These are phyloP conservation scores for Brachystomella parvula DNA, from an alignment of 1,140 invertebrate species.

Conservation along the genomic window DNA sequence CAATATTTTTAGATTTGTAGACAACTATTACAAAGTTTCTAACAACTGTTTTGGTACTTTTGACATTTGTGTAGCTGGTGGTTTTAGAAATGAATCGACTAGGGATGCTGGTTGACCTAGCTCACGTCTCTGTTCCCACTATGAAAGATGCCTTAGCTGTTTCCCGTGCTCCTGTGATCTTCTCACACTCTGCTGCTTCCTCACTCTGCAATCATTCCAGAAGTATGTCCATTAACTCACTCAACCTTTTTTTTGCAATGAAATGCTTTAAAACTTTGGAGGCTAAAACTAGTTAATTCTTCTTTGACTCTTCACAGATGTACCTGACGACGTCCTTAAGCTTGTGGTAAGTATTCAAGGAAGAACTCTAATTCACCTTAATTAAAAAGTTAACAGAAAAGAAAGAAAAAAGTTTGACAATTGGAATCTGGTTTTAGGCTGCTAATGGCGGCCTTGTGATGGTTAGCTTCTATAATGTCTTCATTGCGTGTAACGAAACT, in stretches of 20 bases:
- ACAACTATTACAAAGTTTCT: neutral
- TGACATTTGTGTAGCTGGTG: constrained; percentile 30
- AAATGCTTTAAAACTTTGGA: neutral
- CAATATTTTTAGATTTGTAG: neutral
- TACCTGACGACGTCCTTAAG: constrained; percentile 46
- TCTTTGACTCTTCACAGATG: constrained; percentile 38
- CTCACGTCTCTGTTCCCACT: constrained; percentile 46
- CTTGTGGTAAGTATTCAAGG: constrained; percentile 42
- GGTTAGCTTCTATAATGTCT: constrained; percentile 40
- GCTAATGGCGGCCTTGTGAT: constrained; percentile 39
- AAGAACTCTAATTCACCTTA: neutral
- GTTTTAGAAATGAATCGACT: constrained; percentile 39
- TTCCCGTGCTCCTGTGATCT: constrained; percentile 48
- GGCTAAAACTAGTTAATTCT: neutral
- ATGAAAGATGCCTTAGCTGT: constrained; percentile 45
- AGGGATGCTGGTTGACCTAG: constrained; percentile 50
- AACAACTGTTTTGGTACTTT: neutral
- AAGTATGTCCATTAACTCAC: neutral
- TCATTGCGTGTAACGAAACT: constrained; percentile 39
- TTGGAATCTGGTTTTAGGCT: constrained; percentile 23
- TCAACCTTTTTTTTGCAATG: neutral
- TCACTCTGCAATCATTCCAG: constrained; percentile 45
- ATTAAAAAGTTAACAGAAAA: neutral
- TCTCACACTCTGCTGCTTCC: constrained; percentile 49
- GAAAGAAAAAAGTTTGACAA: neutral